Evolutionary conservation across 64 coral and sea anemone genomes (phyloP).

Genomic region (Trachythela sp.): DNA sequence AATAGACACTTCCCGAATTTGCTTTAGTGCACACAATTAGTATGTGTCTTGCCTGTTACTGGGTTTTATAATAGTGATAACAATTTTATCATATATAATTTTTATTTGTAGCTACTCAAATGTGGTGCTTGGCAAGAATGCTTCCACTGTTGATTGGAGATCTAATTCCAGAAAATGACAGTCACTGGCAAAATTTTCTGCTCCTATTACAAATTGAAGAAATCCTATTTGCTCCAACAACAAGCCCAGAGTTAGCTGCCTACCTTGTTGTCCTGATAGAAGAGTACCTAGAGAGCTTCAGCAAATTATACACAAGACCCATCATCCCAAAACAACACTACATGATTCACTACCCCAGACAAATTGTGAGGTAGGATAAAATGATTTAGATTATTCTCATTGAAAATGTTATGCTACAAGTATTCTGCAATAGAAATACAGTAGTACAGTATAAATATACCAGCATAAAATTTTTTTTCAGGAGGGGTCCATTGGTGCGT

Average conservation of each 20-base stretch:
- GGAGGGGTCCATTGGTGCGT: constrained; percentile 45
- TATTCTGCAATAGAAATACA: too few species aligned
- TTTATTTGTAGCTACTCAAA: background rate
- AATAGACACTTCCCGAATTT: too few species aligned
- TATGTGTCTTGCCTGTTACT: background rate
- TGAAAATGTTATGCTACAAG: too few species aligned
- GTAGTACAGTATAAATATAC: too few species aligned
- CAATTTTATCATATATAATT: background rate
- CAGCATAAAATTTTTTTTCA: too few species aligned
- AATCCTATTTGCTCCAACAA: constrained; percentile 50
- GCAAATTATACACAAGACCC: constrained; percentile 16
- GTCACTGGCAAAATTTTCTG: constrained; percentile 52
- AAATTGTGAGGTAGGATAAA: constrained; percentile 48
- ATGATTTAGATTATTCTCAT: background rate
- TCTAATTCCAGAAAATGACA: constrained; percentile 55
- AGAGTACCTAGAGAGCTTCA: constrained; percentile 54
- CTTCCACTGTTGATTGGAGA: background rate
- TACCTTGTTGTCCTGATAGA: constrained; percentile 42
- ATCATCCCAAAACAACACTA: constrained; percentile 70
- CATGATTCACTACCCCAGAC: constrained; percentile 75
- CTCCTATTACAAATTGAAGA: constrained; percentile 42
- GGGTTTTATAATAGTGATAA: background rate
- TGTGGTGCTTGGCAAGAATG: constrained; percentile 11
- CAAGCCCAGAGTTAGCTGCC: constrained; percentile 43
- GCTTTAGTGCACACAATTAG: too few species aligned